Base-by-base conservation (phyloP, 2,888 invertebrate genomes). In the Trissolcus japonicus region DNA sequence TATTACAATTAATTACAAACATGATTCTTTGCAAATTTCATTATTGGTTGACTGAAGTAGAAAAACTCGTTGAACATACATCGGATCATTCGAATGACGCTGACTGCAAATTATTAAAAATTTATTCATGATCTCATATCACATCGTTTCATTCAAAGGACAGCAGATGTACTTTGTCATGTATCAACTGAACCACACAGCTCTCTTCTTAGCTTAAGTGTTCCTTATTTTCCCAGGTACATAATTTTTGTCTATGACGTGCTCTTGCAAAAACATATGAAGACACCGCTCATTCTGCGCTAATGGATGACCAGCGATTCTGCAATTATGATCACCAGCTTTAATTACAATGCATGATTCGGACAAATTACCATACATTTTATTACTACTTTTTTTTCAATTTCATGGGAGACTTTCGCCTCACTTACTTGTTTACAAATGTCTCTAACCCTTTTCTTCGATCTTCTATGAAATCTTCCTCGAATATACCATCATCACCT, bases 401-500 rank as follows among this genome's bases (percentile, higher is more conserved):
- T n/a, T 50, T 50, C 9, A 6, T 17, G 0, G 1, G 25, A 21
- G 1, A 3, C 4, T 11, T 16, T 46, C 6, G 14, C 2, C 1
- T 46, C 14, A 67, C 93, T 90, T 90, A 95, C 95, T 99, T 99
- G 91, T 99, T 99, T 84, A 99, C 95, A 91, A 99, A 99, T 87
- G 95, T 93, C 92, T 99, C 99, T 85, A 99, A 92, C 80, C 95
- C 98, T 93, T 98, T 98, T 90, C 98, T 94, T 85, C 99, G 93
- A 84, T 99, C 98, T 90, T 99, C 99, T 87, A 99, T 99, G 89
- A 99, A 99, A 87, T 97, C 98, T 87, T 99, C 99, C 90, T 99
- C 99, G 90, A 98, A 99, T 86, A 99, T 97, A 65, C 99, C 99
- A 91, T 99, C 99, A 88, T 99, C 99, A 13, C 96, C 95, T 80